Conservation (phyloP, 2,888 invertebrate species). For the Aplocera efformata region DNA sequence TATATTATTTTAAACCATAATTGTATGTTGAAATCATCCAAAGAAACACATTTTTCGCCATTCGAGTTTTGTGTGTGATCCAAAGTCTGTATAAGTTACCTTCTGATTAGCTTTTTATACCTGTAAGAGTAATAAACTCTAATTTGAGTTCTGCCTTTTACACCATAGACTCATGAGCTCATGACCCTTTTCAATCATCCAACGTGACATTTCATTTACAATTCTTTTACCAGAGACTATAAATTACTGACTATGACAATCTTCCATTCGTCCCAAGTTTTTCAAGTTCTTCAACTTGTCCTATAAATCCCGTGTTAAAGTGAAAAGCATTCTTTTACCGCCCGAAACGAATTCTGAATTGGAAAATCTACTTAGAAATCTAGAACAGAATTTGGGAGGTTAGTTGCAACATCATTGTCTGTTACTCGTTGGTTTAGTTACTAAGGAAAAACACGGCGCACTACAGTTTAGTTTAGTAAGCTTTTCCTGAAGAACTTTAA, state of each 20-base stretch:
- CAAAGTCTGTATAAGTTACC: too few species aligned
- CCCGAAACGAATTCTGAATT: constrained; percentile 66
- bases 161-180: too few species aligned
- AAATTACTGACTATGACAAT: constrained; percentile 55
- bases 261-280: constrained; percentile 52
- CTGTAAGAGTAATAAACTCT: too few species aligned
- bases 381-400: constrained; percentile 33
- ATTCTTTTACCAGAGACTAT: constrained; percentile 14
- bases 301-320: constrained; percentile 66
- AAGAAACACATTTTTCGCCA: too few species aligned
- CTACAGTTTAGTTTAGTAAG: too few species aligned
- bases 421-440: constrained; percentile 5
- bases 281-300: constrained; percentile 47
- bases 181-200: constrained; percentile 8
- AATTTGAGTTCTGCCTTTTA: too few species aligned
- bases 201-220: constrained; percentile 20
- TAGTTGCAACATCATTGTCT: constrained; percentile 26
- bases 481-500: too few species aligned
- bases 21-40: too few species aligned
- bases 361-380: constrained; percentile 63
- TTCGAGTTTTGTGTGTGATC: too few species aligned
- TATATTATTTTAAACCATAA: too few species aligned
- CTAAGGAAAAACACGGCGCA: neutral
- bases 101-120: too few species aligned
- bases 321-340: constrained; percentile 49